Evolutionary conservation across 2,888 invertebrate genomes (phyloP).

Genomic region (Ellobium chinense): DNA sequence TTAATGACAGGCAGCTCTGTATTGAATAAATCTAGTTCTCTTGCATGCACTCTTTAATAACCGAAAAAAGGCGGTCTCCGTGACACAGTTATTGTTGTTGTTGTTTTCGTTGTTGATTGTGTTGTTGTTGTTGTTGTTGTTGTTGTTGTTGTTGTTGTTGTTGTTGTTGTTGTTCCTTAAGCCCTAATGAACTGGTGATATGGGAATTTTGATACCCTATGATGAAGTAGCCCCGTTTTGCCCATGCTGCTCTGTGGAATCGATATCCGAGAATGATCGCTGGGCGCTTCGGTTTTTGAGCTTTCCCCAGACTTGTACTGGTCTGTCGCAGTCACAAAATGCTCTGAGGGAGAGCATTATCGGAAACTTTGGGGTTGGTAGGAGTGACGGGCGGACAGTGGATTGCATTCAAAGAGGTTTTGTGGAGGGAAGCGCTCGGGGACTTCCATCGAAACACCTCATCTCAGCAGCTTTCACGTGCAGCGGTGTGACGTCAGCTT

Average conservation of each 20-base stretch:
- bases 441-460: background rate
- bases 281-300: no score
- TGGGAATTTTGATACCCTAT: no score
- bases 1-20: no score
- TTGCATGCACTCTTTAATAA: no score
- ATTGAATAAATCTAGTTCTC: no score
- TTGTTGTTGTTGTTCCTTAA: no score
- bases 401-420: background rate
- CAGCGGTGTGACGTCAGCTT: background rate
- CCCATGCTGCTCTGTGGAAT: background rate
- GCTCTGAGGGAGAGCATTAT: background rate
- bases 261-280: background rate
- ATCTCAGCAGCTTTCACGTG: background rate
- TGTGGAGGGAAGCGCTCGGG: background rate
- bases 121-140: no score
- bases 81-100: no score
- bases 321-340: background rate
- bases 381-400: background rate
- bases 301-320: background rate
- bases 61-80: no score
- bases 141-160: no score
- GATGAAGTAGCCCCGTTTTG: background rate
- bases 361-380: background rate
- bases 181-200: no score
- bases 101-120: no score